phyloP scores from a whole-genome alignment of 2,113 vertebrate species.

The Sapayoa aenigma region DNA sequence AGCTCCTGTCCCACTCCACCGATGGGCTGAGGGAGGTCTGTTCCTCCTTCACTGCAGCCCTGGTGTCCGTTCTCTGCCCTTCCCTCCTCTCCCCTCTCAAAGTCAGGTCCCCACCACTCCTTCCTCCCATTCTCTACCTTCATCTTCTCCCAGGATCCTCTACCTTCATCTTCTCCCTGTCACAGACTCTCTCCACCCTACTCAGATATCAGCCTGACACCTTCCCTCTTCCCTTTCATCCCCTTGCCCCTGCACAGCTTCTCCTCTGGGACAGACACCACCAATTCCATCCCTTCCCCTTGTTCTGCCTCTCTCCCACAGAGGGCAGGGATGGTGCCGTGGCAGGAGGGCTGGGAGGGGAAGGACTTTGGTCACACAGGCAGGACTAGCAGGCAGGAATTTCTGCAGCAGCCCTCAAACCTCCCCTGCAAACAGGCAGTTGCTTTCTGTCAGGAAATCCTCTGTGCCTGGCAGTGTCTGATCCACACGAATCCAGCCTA shows the following conservation, averaged over 20 bases:
- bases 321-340: fast-evolving
- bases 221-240: background rate
- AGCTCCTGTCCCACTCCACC: background rate
- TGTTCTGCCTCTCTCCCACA: background rate
- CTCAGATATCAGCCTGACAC: fast-evolving
- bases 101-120: background rate
- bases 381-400: background rate
- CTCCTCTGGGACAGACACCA: background rate
- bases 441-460: background rate
- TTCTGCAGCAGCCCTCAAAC: background rate
- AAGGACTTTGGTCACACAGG: background rate
- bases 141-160: background rate
- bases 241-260: background rate
- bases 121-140: background rate
- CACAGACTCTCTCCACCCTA: background rate
- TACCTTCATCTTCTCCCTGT: background rate
- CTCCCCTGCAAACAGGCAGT: background rate
- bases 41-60: background rate
- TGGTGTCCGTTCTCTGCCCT: background rate
- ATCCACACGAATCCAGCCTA: background rate
- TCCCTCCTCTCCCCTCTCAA: background rate
- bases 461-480: background rate
- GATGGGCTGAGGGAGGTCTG: background rate
- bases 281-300: background rate
- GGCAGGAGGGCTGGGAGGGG: background rate